phyloP scores from a whole-genome alignment of 2,113 vertebrate species.

The Rana temporaria region DNA sequence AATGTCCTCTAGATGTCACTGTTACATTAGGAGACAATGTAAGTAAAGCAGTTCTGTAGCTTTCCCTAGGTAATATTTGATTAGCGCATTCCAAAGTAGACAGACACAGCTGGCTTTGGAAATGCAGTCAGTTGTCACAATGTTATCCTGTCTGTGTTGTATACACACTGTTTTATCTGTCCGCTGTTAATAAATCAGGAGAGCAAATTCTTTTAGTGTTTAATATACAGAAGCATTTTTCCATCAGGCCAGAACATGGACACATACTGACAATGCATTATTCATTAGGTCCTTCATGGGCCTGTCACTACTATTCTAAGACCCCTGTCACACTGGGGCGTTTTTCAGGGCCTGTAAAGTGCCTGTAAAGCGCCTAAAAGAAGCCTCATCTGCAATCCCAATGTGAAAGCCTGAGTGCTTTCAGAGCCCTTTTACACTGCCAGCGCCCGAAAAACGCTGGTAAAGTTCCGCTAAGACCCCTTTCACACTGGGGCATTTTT shows the following conservation, averaged over 20 bases:
- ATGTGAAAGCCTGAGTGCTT: no score
- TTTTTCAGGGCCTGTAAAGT: no score
- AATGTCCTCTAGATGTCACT: slow-evolving; percentile 32
- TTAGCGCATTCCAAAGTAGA: not conserved
- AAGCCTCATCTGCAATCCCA: no score
- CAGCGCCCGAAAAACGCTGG: no score
- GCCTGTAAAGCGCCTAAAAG: no score
- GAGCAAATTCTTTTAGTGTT: not conserved
- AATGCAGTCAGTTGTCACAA: not conserved
- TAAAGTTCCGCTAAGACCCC: no score
- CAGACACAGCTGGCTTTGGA: slow-evolving; percentile 17
- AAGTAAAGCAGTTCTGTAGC: not conserved
- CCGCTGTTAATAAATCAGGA: not conserved
- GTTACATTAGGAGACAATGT: slow-evolving; percentile 5
- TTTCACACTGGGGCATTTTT: no score
- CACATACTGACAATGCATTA: not conserved
- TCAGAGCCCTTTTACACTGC: no score
- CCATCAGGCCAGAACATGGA: not conserved
- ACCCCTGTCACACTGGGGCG: no score
- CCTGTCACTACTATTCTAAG: no score
- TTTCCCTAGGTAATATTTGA: not conserved
- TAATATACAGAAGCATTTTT: not conserved
- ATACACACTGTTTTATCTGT: not conserved
- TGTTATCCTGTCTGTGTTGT: not conserved
- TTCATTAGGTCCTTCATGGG: not conserved